Percentiles rank a stretch among this genome's conserved stretches.
These are phyloP conservation scores for Tenthredo mesomela DNA, from an alignment of 2,888 invertebrate species.

Conservation along the genomic window DNA sequence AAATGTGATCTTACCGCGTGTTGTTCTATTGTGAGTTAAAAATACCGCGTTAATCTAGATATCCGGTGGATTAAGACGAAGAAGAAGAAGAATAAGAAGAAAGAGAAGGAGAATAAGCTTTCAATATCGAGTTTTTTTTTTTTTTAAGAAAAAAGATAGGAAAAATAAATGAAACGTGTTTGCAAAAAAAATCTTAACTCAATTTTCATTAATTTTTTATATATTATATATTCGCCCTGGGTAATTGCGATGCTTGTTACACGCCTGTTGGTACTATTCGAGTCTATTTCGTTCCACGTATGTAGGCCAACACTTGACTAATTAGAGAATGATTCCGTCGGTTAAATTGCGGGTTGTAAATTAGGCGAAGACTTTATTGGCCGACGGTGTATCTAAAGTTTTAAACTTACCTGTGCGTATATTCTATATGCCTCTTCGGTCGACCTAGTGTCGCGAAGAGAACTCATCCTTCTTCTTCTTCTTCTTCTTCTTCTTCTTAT, in stretches of 20 bases:
- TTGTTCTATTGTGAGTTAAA: not conserved
- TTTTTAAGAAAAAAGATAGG: too few species aligned
- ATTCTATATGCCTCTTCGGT: not conserved
- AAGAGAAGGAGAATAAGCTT: not conserved
- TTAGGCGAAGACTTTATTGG: conserved; percentile 68
- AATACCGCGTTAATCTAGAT: not conserved
- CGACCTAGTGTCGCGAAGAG: not conserved
- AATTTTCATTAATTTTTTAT: not conserved
- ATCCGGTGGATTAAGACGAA: not conserved
- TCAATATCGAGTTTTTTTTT: not conserved
- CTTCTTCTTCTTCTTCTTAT: not conserved
- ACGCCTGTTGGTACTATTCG: conserved; percentile 30
- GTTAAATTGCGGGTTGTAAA: conserved; percentile 66
- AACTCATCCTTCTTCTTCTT: not conserved
- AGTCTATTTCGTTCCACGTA: conserved; percentile 49
- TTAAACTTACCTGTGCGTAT: not conserved
- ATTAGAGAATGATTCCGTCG: conserved; percentile 69
- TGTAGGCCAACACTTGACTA: conserved; percentile 62
- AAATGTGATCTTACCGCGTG: not conserved
- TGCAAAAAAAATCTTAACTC: not conserved
- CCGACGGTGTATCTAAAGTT: conserved; percentile 52
- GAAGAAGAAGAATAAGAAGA: too few species aligned
- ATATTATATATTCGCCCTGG: not conserved
- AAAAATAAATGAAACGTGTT: not conserved
- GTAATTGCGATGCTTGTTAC: conserved; percentile 15